Evolutionary conservation across 1,140 invertebrate genomes (phyloP), one percentile per base, ranked within the genome.

Genomic region (Oscheius sp.): DNA sequence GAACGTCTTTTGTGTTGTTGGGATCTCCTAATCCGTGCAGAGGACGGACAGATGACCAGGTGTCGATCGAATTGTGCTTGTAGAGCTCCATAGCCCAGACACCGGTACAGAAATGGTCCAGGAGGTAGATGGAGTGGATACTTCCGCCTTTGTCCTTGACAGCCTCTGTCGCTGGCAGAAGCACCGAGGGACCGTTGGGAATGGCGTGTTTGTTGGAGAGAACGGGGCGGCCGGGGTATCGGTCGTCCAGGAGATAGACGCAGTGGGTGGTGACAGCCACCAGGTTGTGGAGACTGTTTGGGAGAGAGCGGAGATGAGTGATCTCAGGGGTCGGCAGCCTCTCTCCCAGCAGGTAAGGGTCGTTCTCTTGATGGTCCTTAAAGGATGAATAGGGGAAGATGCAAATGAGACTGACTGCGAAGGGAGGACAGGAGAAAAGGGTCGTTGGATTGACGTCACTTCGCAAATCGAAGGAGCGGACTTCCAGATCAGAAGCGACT

Each of bases 401-500:
- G n/a, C n/a, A n/a, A n/a, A n/a, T n/a, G n/a, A n/a, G n/a, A n/a
- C n/a, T n/a, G n/a, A n/a, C n/a, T n/a, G 29, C 20, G 32, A 18
- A 38, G 36, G n/a, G 63, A 38, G 63, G 13, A 36, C 18, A 35
- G 28, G 63, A 65, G 32, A 10, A 66, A 29, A 28, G 0, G 20
- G 28, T 13, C 3, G 15, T 32, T 7, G 13, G 15, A 18, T 67
- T 59, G 23, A 13, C 35, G 15, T 73, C 35, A 7, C 7, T 4
- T 42, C 72, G 58, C 46, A 74, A 42, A 46, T 74, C 72, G 3
- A 67, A 32, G n/a, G 36, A 61, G 45, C 49, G 34, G 1, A 61
- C 2, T 10, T 68, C 31, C 3, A 36, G 42, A 13, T 31, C 32
- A 31, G 31, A 64, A 15, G 63, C 72, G 0, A 59, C 28, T 7